phyloP scores from a whole-genome alignment of 2,797 vertebrate genomes.

The Helicolenus hilgendorfi region DNA sequence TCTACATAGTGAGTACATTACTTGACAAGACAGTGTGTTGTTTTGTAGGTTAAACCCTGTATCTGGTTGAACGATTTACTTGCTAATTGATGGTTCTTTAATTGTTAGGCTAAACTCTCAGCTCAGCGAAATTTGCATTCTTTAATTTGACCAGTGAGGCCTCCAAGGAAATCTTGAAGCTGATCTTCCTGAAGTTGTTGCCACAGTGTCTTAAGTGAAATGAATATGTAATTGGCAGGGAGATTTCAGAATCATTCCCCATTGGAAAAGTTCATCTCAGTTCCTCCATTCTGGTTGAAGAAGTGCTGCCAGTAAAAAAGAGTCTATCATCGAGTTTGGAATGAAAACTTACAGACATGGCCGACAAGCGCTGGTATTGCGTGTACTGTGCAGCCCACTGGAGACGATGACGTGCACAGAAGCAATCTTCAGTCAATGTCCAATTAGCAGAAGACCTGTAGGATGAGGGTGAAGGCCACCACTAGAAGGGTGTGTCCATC shows the following conservation, averaged over 20 bases:
- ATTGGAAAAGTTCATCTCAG: not conserved
- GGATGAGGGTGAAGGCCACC: not conserved
- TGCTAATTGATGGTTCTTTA: not conserved
- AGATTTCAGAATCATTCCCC: conserved; percentile 8
- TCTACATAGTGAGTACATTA: not conserved
- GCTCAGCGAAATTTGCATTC: not conserved
- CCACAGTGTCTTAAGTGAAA: conserved; percentile 5
- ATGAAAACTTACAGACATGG: conserved; percentile 14
- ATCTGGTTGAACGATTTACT: not conserved
- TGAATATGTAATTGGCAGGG: not conserved
- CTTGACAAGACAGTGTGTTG: not conserved
- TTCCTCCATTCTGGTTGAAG: not conserved
- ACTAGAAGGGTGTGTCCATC: conserved; percentile 91
- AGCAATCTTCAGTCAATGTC: not conserved
- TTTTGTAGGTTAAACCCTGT: not conserved
- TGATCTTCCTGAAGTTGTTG: not conserved
- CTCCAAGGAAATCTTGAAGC: not conserved
- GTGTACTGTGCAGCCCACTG: not conserved
- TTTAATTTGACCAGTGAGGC: conserved; percentile 4
- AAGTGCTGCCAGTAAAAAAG: not conserved
- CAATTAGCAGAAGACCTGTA: not conserved
- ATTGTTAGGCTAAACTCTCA: not conserved
- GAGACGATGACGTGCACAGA: not conserved
- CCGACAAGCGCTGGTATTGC: not conserved
- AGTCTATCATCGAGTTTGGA: not conserved